phyloP scores from a whole-genome alignment of 2,113 vertebrate species.

The Formicarius rufipectus region DNA sequence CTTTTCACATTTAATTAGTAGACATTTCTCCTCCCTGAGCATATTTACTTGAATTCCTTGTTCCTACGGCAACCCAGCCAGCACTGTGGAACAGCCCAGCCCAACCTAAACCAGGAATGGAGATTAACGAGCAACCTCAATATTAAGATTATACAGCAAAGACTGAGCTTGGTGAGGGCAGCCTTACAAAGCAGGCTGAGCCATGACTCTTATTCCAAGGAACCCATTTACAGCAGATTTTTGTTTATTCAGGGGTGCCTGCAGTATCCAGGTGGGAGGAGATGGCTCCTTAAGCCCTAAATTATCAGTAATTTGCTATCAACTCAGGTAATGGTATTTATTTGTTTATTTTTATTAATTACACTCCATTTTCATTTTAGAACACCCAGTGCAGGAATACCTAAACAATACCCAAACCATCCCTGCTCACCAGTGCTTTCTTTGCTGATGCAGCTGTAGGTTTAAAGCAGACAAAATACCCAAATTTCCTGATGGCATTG shows the following conservation, averaged over 20 bases:
- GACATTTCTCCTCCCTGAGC: conserved; percentile 86
- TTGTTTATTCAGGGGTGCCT: conserved; percentile 73
- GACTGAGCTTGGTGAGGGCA: conserved; percentile 48
- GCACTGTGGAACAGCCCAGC: conserved; percentile 74
- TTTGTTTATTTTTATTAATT: not conserved
- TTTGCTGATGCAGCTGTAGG: not conserved
- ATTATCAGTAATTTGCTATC: conserved; percentile 73
- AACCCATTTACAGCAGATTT: conserved; percentile 74
- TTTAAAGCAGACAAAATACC: not conserved
- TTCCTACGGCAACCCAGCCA: conserved; percentile 91
- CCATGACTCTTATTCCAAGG: conserved; percentile 72
- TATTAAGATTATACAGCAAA: conserved; percentile 72
- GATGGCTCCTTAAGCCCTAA: conserved; percentile 72
- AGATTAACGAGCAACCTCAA: conserved; percentile 88
- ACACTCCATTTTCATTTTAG: not conserved
- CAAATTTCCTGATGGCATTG: not conserved
- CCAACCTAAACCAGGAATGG: conserved; percentile 71
- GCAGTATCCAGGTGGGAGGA: conserved; percentile 61
- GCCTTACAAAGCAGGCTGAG: conserved; percentile 72
- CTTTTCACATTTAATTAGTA: conserved; percentile 86
- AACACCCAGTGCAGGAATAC: not conserved
- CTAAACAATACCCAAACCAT: not conserved
- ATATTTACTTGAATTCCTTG: conserved; percentile 85
- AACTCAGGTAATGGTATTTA: not conserved
- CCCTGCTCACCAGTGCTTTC: not conserved